A percentile compares a stretch with the other conserved stretches of the same genome.
Evolutionary conservation across 2,797 vertebrate genomes (phyloP).

Genomic region (Eulemur mongoz): DNA sequence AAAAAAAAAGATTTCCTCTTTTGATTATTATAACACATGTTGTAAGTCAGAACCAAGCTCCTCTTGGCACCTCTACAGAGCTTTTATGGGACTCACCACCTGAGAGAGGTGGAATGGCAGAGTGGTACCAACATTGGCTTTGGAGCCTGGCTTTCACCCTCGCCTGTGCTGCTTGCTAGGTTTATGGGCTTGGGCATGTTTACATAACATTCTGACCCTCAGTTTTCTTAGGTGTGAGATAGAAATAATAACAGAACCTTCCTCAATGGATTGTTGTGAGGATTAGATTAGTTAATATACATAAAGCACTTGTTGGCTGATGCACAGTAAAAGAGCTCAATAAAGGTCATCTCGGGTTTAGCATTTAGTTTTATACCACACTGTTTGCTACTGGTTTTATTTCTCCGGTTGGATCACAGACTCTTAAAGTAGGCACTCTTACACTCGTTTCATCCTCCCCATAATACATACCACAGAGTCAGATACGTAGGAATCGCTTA

Average conservation of each 20-base stretch:
- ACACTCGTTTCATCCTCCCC: not conserved
- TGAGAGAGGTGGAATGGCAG: not conserved
- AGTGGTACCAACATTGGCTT: not conserved
- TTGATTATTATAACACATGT: not conserved
- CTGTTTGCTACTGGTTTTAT: not conserved
- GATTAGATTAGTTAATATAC: not conserved
- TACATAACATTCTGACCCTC: not conserved
- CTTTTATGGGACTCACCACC: not conserved
- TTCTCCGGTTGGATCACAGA: not conserved
- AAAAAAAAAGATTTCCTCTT: not conserved
- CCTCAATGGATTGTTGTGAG: not conserved
- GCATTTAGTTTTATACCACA: not conserved
- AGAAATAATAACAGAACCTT: not conserved
- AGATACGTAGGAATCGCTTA: not conserved
- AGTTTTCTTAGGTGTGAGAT: not conserved
- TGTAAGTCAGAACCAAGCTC: not conserved
- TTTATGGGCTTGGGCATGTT: not conserved
- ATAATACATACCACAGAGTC: not conserved
- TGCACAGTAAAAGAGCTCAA: not conserved
- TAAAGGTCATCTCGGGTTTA: not conserved
- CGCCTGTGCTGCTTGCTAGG: not conserved
- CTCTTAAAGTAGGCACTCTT: not conserved
- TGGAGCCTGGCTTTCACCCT: not conserved
- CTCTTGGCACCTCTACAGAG: not conserved
- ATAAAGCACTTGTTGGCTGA: not conserved